Base-by-base conservation (phyloP, 2,113 vertebrate genomes). In the Microcebus jonahi region DNA sequence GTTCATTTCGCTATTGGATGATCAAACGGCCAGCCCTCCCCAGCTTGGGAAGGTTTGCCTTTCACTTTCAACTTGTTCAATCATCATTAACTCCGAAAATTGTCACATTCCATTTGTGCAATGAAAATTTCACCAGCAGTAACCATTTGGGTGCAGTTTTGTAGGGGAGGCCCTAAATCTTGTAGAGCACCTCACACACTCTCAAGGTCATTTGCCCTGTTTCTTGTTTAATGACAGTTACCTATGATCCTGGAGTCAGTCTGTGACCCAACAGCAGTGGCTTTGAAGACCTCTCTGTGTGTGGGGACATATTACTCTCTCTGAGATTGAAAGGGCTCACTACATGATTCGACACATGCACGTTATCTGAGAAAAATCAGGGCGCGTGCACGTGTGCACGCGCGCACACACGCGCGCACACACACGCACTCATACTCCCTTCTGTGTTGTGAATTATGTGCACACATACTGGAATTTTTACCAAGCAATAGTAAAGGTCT, bases 101-200 rank as follows among this genome's bases (percentile, higher is more conserved):
- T 63, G 95, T 98, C 98, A 98, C 25, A 67, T 97, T 98, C 95
- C 97, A 98, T 98, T 98, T 97, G 96, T 92, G 91, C 96, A 97
- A 97, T 91, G 90, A 89, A 82, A 92, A 88, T 89, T 86, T 96
- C 95, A 94, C 0, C 0, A 97, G 84, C 7, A 36, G 87, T 68
- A 57, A 82, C 68, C 25, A 79, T 92, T 96, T 97, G 86, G 89
- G 71, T 81, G 84, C 75, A 95, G 81, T 48, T 97, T 57, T 80
- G 94, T 92, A 97, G 94, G 77, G 1, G 1, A 90, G 71, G 92
- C 50, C 88, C 81, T 95, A 95, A 97, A 98, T 96, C 90, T 92
- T 97, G n/a, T 25, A 76, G 34, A 93, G 95, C 65, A 96, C 57
- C 96, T 93, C 92, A 75, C 59, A 80, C 67, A 21, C 89, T 34